Percentiles rank a stretch among this genome's conserved stretches.
These are phyloP conservation scores for Eudemis profundana DNA, from an alignment of 2,888 invertebrate genomes.

Conservation along the genomic window DNA sequence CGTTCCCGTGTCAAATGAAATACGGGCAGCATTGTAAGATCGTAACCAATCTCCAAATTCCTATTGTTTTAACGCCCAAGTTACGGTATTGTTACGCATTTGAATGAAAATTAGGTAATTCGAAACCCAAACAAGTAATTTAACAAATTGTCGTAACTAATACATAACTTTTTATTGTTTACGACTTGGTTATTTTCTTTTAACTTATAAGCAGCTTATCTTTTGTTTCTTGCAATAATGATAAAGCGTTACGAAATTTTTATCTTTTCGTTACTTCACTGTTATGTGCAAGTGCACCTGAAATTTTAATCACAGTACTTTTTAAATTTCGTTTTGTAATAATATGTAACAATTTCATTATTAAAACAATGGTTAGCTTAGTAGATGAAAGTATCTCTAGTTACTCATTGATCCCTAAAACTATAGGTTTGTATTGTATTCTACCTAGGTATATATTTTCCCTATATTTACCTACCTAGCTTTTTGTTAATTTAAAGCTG, in stretches of 20 bases:
- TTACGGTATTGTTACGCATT: constrained; percentile 10
- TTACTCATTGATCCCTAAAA: background rate
- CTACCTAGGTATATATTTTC: too few relatives aligned
- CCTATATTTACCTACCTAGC: too few relatives aligned
- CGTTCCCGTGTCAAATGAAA: background rate
- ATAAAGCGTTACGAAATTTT: constrained; percentile 40
- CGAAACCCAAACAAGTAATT: constrained; percentile 10
- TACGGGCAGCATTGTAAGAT: constrained; percentile 3
- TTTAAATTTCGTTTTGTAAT: constrained; percentile 14
- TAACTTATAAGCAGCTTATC: constrained; percentile 29
- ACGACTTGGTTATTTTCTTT: constrained; percentile 15
- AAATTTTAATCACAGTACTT: constrained; percentile 13
- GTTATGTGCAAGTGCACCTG: constrained; percentile 36
- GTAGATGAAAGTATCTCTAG: background rate
- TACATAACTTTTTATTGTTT: background rate
- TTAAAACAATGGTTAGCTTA: background rate
- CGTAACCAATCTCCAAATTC: constrained; percentile 1
- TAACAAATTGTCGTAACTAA: background rate
- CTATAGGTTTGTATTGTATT: too few relatives aligned
- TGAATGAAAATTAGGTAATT: constrained; percentile 20
- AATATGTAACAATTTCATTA: background rate
- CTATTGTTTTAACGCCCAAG: constrained; percentile 2
- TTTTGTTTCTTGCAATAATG: constrained; percentile 41
- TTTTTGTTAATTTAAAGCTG: too few relatives aligned
- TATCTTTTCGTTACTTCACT: constrained; percentile 40